A percentile compares a stretch with the other conserved stretches of the same genome.
phyloP scores from a whole-genome alignment of 2,113 vertebrate genomes.

The Syngnathoides biaculeatus region DNA sequence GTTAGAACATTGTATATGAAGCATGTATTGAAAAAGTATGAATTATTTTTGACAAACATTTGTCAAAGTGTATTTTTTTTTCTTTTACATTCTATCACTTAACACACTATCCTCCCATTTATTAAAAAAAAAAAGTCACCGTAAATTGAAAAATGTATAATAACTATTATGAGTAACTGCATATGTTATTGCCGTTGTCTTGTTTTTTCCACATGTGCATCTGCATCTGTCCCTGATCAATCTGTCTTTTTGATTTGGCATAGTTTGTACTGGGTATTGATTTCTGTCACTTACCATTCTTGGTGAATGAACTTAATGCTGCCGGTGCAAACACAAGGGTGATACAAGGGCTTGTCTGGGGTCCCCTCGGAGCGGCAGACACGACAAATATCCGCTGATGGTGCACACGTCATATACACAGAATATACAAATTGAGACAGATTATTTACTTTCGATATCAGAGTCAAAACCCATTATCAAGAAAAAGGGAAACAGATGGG shows the following conservation, averaged over 20 bases:
- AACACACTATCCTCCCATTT: too few relatives aligned
- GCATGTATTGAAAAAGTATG: too few relatives aligned
- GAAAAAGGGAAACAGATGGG: too few relatives aligned
- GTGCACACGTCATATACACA: slow-evolving; percentile 17
- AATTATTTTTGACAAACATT: too few relatives aligned
- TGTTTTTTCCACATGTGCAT: too few relatives aligned
- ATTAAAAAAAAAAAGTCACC: too few relatives aligned
- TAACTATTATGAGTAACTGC: too few relatives aligned
- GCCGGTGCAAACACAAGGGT: slow-evolving; percentile 98
- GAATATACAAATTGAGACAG: slow-evolving; percentile 13
- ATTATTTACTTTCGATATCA: background rate
- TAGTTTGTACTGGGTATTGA: background rate
- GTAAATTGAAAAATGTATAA: too few relatives aligned
- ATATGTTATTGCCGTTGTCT: too few relatives aligned
- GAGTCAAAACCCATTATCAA: background rate
- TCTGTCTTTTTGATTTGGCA: background rate
- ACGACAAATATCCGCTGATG: slow-evolving; percentile 90
- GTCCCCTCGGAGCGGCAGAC: slow-evolving; percentile 98
- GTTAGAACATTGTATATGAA: too few relatives aligned
- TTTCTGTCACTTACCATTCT: slow-evolving; percentile 85
- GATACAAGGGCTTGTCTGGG: slow-evolving; percentile 94
- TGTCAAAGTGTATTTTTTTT: too few relatives aligned
- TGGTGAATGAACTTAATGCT: slow-evolving; percentile 99
- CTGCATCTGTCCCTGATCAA: background rate
- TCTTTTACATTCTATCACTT: too few relatives aligned